Evolutionary conservation across 2,113 vertebrate genomes (phyloP).

Genomic region (Syngnathoides biaculeatus): DNA sequence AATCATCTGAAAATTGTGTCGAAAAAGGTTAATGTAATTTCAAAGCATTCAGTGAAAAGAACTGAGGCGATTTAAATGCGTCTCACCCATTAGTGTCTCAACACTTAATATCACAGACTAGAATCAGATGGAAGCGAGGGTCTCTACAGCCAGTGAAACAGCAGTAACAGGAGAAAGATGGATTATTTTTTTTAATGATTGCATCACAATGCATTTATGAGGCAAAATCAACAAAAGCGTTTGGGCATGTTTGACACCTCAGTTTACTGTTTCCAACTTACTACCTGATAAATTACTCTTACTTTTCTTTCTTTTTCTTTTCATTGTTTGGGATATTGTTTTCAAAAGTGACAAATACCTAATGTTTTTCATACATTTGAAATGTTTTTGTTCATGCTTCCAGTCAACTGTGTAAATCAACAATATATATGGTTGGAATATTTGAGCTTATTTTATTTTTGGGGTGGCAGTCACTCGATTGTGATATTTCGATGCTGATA

Average conservation of each 20-base stretch:
- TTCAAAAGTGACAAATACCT: too few species aligned
- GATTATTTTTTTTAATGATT: not conserved
- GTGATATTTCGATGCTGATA: not conserved
- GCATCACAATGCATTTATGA: not conserved
- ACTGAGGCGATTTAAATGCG: constrained; percentile 37
- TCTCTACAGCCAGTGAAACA: constrained; percentile 20
- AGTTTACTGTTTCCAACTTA: not conserved
- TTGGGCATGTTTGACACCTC: not conserved
- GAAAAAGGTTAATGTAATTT: constrained; percentile 71
- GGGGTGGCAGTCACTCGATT: too few species aligned
- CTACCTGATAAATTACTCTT: not conserved
- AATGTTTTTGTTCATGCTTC: too few species aligned
- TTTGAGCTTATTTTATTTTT: too few species aligned
- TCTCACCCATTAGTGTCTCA: constrained; percentile 46
- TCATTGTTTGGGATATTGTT: too few species aligned
- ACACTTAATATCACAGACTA: constrained; percentile 27
- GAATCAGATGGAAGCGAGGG: constrained; percentile 34
- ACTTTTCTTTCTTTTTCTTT: not conserved
- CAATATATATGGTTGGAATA: too few species aligned
- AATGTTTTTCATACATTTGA: too few species aligned
- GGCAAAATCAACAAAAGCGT: not conserved
- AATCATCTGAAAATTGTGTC: constrained; percentile 49
- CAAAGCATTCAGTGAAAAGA: constrained; percentile 58
- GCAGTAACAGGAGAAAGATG: constrained; percentile 30
- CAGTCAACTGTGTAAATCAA: too few species aligned